Percentiles rank a stretch among this genome's conserved stretches.
phyloP scores from a whole-genome alignment of 2,797 vertebrate genomes.

The Petrocephalus sullivani region DNA sequence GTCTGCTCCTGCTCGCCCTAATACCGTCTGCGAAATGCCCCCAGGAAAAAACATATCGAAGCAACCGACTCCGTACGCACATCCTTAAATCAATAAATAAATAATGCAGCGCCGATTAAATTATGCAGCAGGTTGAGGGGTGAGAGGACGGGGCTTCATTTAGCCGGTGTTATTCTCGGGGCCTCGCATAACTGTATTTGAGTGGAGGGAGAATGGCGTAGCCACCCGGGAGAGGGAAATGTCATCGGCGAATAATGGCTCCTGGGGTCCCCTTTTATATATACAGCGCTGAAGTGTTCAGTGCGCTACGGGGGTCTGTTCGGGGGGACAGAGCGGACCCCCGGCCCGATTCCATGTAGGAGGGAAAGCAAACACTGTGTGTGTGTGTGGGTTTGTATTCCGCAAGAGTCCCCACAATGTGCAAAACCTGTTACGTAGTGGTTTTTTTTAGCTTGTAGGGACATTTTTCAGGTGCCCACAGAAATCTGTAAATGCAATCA shows the following conservation, averaged over 20 bases:
- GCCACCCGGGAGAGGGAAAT: constrained; percentile 2
- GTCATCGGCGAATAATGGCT: neutral
- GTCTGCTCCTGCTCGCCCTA: neutral
- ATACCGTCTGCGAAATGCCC: neutral
- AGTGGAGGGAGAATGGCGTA: neutral
- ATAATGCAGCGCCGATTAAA: constrained; percentile 16
- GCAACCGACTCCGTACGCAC: neutral
- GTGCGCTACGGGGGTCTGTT: neutral
- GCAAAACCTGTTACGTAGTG: no score
- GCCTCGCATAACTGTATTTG: neutral
- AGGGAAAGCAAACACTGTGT: neutral
- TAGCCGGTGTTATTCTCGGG: neutral
- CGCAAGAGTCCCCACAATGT: no score
- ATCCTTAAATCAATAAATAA: constrained; percentile 19
- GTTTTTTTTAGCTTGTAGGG: no score
- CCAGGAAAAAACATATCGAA: neutral
- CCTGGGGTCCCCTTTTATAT: constrained; percentile 4
- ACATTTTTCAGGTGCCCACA: no score
- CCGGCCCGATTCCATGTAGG: neutral
- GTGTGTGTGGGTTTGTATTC: neutral
- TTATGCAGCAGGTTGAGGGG: neutral
- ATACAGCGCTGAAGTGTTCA: neutral
- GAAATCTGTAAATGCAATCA: no score
- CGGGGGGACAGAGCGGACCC: neutral
- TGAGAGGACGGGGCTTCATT: constrained; percentile 6